Conservation (phyloP, 2,888 invertebrate genomes). For the Torymus aiolomorphi region DNA sequence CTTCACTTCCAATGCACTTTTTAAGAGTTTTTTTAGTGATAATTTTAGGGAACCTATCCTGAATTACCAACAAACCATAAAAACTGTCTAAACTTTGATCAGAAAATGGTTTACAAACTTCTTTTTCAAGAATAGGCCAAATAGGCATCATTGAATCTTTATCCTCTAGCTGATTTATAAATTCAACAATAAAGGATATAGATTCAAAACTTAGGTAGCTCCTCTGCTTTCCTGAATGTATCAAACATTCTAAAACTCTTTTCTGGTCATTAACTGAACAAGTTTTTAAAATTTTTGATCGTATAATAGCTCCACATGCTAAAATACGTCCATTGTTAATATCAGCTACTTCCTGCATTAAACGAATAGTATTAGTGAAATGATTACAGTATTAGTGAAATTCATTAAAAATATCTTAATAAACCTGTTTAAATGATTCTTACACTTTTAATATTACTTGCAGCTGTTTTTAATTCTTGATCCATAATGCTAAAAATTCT, state of each 20-base stretch:
- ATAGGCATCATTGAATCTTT: slow-evolving; percentile 78
- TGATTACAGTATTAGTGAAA: too few relatives aligned
- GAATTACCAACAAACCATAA: slow-evolving; percentile 78
- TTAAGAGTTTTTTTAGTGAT: slow-evolving; percentile 78
- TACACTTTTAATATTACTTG: slow-evolving; percentile 82
- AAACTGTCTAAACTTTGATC: slow-evolving; percentile 83
- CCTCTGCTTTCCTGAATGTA: slow-evolving; percentile 80
- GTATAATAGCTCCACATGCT: slow-evolving; percentile 83
- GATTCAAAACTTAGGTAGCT: slow-evolving; percentile 81
- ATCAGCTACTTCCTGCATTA: slow-evolving; percentile 83
- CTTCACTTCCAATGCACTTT: slow-evolving; percentile 78
- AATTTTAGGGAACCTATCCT: slow-evolving; percentile 76
- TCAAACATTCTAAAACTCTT: slow-evolving; percentile 75
- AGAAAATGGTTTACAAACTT: slow-evolving; percentile 80
- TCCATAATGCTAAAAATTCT: slow-evolving; percentile 80
- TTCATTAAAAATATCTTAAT: slow-evolving; percentile 14
- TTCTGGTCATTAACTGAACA: slow-evolving; percentile 77
- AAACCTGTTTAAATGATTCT: slow-evolving; percentile 68
- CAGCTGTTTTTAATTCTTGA: slow-evolving; percentile 80
- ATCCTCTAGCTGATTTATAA: slow-evolving; percentile 78
- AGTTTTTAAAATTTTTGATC: slow-evolving; percentile 79
- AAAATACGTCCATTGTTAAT: slow-evolving; percentile 84
- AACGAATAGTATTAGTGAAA: background rate
- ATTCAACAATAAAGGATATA: slow-evolving; percentile 80
- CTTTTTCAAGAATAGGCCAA: slow-evolving; percentile 80